phyloP scores from a whole-genome alignment of 2,797 vertebrate genomes.

The Miichthys miiuy region DNA sequence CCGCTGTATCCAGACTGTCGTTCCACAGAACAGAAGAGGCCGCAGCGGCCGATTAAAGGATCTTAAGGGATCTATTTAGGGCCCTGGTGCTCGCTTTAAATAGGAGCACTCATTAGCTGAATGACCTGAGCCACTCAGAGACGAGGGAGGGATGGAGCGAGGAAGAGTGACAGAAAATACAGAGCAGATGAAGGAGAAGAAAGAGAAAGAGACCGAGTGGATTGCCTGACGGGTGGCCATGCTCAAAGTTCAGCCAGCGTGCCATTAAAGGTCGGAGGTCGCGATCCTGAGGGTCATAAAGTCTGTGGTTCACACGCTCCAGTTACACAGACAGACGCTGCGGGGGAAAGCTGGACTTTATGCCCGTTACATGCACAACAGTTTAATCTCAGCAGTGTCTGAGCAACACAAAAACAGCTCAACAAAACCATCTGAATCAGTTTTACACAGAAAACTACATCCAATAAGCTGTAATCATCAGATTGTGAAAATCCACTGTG shows the following conservation, averaged over 20 bases:
- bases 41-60: conserved; percentile 71
- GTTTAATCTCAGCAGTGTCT: conserved; percentile 14
- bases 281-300: conserved; percentile 40
- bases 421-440: conserved; percentile 15
- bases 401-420: conserved; percentile 23
- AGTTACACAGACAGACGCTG: conserved; percentile 31
- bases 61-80: conserved; percentile 82
- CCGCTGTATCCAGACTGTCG: conserved; percentile 32
- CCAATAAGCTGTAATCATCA: conserved; percentile 27
- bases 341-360: conserved; percentile 12
- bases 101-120: conserved; percentile 81
- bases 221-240: conserved; percentile 54
- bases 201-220: conserved; percentile 24
- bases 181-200: conserved; percentile 33
- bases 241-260: conserved; percentile 38
- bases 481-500: conserved; percentile 25
- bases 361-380: too few species aligned
- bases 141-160: neutral
- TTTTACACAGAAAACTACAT: conserved; percentile 20
- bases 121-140: conserved; percentile 62
- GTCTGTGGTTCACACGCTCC: conserved; percentile 73
- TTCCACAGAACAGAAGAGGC: conserved; percentile 56
- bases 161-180: conserved; percentile 20
- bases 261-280: conserved; percentile 56
- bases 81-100: conserved; percentile 75